phyloP scores from a whole-genome alignment of 2,113 vertebrate species.

The Gymnarchus niloticus region DNA sequence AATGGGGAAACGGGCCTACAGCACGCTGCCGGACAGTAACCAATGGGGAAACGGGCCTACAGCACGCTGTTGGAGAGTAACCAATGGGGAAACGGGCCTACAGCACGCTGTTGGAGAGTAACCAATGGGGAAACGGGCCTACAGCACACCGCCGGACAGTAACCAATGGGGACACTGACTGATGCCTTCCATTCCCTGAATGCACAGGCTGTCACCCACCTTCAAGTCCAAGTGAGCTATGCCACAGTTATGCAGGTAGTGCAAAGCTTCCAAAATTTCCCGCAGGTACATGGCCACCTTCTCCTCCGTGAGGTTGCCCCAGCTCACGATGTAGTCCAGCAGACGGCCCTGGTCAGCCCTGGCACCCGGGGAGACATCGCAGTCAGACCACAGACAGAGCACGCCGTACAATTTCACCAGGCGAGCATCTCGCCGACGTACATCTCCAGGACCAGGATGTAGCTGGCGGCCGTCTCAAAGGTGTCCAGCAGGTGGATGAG shows the following conservation, averaged over 20 bases:
- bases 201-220: conserved; percentile 54
- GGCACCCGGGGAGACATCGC: neutral
- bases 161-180: too few species aligned
- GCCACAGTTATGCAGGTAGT: conserved; percentile 93
- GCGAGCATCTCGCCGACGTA: conserved; percentile 46
- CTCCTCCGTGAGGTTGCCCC: conserved; percentile 93
- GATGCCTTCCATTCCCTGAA: too few species aligned
- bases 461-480: conserved; percentile 88
- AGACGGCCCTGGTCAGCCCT: conserved; percentile 96
- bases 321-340: conserved; percentile 90
- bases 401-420: neutral
- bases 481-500: conserved; percentile 82
- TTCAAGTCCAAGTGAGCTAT: conserved; percentile 94
- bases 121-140: too few species aligned
- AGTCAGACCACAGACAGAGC: neutral
- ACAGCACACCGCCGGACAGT: too few species aligned
- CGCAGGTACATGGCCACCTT: conserved; percentile 85
- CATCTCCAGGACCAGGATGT: conserved; percentile 87
- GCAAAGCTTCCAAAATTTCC: conserved; percentile 90
- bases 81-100: too few species aligned
- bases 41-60: too few species aligned
- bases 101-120: too few species aligned
- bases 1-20: too few species aligned
- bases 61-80: too few species aligned
- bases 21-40: too few species aligned